phyloP scores from a whole-genome alignment of 1,140 invertebrate species.

The Cyrtorhinus lividipennis region DNA sequence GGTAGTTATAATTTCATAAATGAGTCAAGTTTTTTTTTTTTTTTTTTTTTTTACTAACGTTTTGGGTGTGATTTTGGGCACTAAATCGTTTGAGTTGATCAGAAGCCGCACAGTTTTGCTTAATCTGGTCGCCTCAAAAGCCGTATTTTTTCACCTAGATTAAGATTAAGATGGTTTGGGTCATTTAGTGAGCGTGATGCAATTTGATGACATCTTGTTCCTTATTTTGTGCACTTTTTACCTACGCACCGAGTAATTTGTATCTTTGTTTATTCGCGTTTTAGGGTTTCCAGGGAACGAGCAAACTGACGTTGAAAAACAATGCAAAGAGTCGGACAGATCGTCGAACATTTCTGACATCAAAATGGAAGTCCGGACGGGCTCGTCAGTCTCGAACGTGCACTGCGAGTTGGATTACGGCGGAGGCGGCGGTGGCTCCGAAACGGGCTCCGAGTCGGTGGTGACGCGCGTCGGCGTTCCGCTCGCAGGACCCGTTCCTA shows the following conservation, averaged over 20 bases:
- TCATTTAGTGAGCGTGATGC: too few relatives aligned
- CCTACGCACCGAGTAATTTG: too few relatives aligned
- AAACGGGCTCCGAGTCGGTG: conserved; percentile 36
- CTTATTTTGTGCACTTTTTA: too few relatives aligned
- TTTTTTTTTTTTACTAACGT: conserved; percentile 4
- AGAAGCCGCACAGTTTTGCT: too few relatives aligned
- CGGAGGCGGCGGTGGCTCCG: conserved; percentile 35
- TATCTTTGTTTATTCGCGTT: too few relatives aligned
- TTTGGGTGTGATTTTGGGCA: too few relatives aligned
- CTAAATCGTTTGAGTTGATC: too few relatives aligned
- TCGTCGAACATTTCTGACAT: conserved; percentile 82
- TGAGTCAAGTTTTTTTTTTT: conserved; percentile 8
- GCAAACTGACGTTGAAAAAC: conserved; percentile 51
- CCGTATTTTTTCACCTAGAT: too few relatives aligned
- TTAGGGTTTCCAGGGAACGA: conserved; percentile 27
- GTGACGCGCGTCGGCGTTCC: conserved; percentile 40
- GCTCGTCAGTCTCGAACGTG: conserved; percentile 51
- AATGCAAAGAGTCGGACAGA: conserved; percentile 70
- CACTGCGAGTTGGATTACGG: conserved; percentile 35
- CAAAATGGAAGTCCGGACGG: conserved; percentile 72
- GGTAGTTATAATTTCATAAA: too few relatives aligned
- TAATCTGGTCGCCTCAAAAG: too few relatives aligned
- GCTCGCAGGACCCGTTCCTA: conserved; percentile 51
- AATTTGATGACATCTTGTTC: too few relatives aligned
- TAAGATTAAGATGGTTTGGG: too few relatives aligned